phyloP scores from a whole-genome alignment of 2,797 vertebrate genomes.

The Neosalanx taihuensis region DNA sequence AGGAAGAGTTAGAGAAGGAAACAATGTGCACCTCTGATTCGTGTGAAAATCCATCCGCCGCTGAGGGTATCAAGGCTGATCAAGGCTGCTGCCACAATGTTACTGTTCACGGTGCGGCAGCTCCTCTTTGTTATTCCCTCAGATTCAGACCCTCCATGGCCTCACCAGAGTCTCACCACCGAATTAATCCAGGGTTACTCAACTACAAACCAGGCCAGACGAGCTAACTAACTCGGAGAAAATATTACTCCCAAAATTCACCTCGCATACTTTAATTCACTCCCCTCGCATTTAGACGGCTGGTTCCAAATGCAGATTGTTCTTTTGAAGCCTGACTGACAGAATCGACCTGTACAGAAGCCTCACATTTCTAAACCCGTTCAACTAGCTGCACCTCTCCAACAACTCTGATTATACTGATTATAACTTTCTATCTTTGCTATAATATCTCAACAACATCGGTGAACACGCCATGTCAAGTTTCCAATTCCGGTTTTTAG shows the following conservation, averaged over 20 bases:
- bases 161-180: conserved; percentile 50
- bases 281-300: conserved; percentile 32
- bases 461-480: conserved; percentile 40
- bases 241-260: conserved; percentile 43
- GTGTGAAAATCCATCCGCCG: conserved; percentile 72
- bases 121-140: conserved; percentile 72
- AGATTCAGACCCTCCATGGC: conserved; percentile 64
- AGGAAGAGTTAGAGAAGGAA: conserved; percentile 53
- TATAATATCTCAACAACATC: conserved; percentile 59
- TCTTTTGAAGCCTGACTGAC: conserved; percentile 1
- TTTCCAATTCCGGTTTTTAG: conserved; percentile 22
- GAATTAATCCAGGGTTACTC: conserved; percentile 55
- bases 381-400: conserved; percentile 83
- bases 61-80: conserved; percentile 53
- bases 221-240: conserved; percentile 42
- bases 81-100: conserved; percentile 51
- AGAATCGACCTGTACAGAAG: conserved; percentile 21
- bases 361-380: conserved; percentile 77
- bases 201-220: conserved; percentile 41
- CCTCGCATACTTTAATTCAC: conserved; percentile 26
- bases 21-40: conserved; percentile 77
- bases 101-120: conserved; percentile 44
- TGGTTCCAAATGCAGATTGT: conserved; percentile 13
- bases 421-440: conserved; percentile 64
- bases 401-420: conserved; percentile 67